phyloP scores from a whole-genome alignment of 2,113 vertebrate species.

The Dascyllus trimaculatus region DNA sequence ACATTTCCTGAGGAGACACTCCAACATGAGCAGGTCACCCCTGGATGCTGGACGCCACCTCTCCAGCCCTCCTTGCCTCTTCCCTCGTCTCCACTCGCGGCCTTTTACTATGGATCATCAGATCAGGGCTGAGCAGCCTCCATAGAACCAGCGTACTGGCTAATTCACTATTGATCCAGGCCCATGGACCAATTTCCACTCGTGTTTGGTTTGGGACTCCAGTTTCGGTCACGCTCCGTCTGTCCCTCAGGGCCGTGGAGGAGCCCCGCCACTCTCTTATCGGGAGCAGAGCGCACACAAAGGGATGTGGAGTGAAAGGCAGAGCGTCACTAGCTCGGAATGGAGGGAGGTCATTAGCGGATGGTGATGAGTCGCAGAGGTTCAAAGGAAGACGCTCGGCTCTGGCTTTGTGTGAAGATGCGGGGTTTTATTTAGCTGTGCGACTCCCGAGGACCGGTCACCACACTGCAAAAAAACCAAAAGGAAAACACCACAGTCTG shows the following conservation, averaged over 20 bases:
- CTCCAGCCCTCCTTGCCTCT: constrained; percentile 35
- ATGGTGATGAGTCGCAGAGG: constrained; percentile 65
- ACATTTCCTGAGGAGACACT: constrained; percentile 21
- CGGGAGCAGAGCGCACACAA: constrained; percentile 70
- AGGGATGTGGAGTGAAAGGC: constrained; percentile 62
- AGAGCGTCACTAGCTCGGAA: constrained; percentile 38
- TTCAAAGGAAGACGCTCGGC: constrained; percentile 36
- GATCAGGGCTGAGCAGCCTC: constrained; percentile 73
- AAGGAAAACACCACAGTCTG: too few relatives aligned
- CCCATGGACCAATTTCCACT: constrained; percentile 80
- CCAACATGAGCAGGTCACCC: constrained; percentile 36
- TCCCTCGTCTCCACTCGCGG: constrained; percentile 59
- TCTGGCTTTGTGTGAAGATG: constrained; percentile 49
- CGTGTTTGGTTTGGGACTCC: constrained; percentile 83
- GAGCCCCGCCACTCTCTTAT: constrained; percentile 79
- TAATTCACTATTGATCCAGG: constrained; percentile 88
- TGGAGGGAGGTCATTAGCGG: constrained; percentile 74
- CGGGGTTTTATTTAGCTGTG: not conserved
- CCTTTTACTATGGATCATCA: constrained; percentile 79
- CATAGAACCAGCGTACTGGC: constrained; percentile 80
- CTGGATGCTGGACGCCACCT: constrained; percentile 1
- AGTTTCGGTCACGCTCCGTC: constrained; percentile 80
- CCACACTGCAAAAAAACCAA: not conserved
- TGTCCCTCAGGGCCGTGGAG: constrained; percentile 71
- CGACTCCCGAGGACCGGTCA: constrained; percentile 10